Percentiles rank a stretch among this genome's conserved stretches.
Evolutionary conservation across 2,113 vertebrate species (phyloP).

Genomic region (Apteryx mantelli): DNA sequence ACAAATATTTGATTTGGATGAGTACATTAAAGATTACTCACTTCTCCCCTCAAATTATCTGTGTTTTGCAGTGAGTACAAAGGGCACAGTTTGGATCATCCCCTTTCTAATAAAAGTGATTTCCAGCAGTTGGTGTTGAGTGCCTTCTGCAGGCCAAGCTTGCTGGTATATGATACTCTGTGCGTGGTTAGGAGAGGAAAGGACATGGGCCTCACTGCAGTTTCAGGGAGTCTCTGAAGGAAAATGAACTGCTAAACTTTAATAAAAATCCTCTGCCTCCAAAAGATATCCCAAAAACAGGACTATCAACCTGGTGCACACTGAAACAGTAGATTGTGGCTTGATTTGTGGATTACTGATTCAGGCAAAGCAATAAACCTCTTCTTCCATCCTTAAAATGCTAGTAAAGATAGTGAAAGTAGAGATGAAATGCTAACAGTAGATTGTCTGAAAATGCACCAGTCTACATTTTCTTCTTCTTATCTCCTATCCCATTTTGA

Average conservation of each 20-base stretch:
- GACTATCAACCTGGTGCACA: accelerated
- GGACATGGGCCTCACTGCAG: neutral
- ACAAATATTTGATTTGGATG: constrained; percentile 62
- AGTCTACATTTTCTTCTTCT: neutral
- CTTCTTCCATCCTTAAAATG: neutral
- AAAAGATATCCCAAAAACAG: neutral
- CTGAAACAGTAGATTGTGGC: neutral
- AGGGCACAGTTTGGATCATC: constrained; percentile 35
- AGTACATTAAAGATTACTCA: constrained; percentile 64
- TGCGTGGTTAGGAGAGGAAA: neutral
- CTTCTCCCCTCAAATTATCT: constrained; percentile 58
- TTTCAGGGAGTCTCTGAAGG: neutral
- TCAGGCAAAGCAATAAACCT: neutral
- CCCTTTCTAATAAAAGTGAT: constrained; percentile 11
- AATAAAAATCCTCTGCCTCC: neutral
- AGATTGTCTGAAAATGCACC: neutral
- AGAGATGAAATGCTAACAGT: neutral
- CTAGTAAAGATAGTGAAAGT: neutral
- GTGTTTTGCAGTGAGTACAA: constrained; percentile 32
- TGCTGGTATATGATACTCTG: neutral
- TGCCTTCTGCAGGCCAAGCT: neutral
- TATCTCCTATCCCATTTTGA: neutral
- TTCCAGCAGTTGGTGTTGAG: neutral
- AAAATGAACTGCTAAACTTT: neutral
- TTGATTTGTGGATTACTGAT: neutral